These are phyloP conservation scores for Coboldia fuscipes DNA, from an alignment of 1,140 invertebrate species.

Conservation along the genomic window DNA sequence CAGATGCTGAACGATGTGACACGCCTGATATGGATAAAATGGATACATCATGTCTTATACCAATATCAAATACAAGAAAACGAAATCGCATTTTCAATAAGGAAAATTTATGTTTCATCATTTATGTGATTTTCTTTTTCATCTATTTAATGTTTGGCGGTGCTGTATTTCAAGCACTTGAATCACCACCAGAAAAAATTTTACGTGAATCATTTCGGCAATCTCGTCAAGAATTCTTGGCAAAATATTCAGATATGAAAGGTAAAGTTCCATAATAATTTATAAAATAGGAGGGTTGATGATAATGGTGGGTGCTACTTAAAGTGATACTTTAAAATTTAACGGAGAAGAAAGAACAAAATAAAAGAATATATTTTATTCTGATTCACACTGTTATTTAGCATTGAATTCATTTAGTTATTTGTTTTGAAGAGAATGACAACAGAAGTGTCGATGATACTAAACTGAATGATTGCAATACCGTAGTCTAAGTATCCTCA, in stretches of 20 bases:
- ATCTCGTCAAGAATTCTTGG: slow-evolving; percentile 31
- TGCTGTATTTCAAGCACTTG: slow-evolving; percentile 51
- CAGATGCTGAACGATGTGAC: too few species aligned
- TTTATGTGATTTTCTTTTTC: slow-evolving; percentile 35
- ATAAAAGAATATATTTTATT: too few species aligned
- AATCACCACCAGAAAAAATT: slow-evolving; percentile 39
- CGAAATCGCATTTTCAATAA: not conserved
- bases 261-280: slow-evolving; percentile 27
- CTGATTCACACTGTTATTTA: too few species aligned
- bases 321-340: too few species aligned
- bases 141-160: slow-evolving; percentile 51
- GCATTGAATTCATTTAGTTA: too few species aligned
- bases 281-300: too few species aligned
- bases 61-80: not conserved
- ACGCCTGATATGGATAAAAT: not conserved
- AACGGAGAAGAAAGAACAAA: too few species aligned
- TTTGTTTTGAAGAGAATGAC: too few species aligned
- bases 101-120: not conserved
- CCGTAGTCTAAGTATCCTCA: too few species aligned
- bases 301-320: too few species aligned
- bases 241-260: slow-evolving; percentile 27
- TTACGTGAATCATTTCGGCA: slow-evolving; percentile 27
- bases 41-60: not conserved
- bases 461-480: too few species aligned
- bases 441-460: too few species aligned